Evolutionary conservation across 2,888 invertebrate species (phyloP).

Genomic region (Rhogogaster chlorosoma): DNA sequence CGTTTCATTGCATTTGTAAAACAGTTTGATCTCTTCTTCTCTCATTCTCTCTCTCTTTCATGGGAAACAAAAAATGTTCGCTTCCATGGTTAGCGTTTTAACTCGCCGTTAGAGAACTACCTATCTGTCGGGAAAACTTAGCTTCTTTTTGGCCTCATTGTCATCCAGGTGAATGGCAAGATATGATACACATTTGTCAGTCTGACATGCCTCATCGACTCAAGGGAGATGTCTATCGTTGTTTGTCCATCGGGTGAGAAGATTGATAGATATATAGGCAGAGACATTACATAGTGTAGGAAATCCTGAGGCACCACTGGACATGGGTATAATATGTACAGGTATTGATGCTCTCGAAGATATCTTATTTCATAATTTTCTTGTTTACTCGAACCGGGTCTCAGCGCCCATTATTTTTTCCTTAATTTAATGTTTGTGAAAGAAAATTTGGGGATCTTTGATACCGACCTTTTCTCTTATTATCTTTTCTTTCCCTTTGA

Average conservation of each 20-base stretch:
- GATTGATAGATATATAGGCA: conserved; percentile 25
- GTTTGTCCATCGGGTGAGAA: conserved; percentile 11
- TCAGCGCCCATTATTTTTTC: neutral
- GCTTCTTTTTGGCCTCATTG: neutral
- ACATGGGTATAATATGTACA: neutral
- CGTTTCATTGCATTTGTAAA: too few relatives aligned
- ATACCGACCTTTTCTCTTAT: neutral
- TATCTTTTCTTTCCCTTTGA: neutral
- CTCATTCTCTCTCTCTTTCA: neutral
- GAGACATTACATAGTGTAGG: neutral
- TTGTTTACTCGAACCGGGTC: neutral
- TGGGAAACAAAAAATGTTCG: neutral
- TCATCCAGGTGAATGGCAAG: neutral
- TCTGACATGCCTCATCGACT: conserved; percentile 23
- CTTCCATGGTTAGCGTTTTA: neutral
- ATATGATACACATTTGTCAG: conserved; percentile 16
- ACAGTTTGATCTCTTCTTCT: too few relatives aligned
- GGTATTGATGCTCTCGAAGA: neutral
- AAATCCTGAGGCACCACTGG: neutral
- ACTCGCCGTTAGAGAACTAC: neutral
- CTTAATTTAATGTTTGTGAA: neutral
- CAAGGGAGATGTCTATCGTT: neutral
- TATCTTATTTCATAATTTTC: neutral
- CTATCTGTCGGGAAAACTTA: neutral
- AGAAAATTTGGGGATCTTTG: neutral